Percentiles rank a stretch among this genome's conserved stretches.
phyloP scores from a whole-genome alignment of 1,140 invertebrate genomes.

The Drosophila insularis region DNA sequence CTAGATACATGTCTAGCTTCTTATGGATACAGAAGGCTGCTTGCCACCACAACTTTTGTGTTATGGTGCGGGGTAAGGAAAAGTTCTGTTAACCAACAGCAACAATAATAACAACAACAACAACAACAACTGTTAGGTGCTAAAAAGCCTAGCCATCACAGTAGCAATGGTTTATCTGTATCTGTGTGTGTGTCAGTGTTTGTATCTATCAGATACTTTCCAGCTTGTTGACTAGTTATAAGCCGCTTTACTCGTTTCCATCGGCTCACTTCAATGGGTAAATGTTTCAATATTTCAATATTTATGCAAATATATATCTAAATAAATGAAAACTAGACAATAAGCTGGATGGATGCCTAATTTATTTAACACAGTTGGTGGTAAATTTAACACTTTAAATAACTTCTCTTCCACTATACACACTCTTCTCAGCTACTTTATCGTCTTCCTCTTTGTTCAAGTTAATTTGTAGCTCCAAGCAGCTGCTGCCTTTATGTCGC shows the following conservation, averaged over 20 bases:
- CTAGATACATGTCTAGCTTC: conserved; percentile 54
- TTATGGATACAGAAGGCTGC: conserved; percentile 29
- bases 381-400: conserved; percentile 63
- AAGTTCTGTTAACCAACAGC: conserved; percentile 32
- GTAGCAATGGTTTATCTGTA: conserved; percentile 40
- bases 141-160: conserved; percentile 60
- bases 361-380: conserved; percentile 77
- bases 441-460: conserved; percentile 12
- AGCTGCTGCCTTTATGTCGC: not conserved
- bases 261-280: conserved; percentile 61
- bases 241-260: conserved; percentile 36
- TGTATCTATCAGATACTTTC: conserved; percentile 69
- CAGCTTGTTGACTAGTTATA: conserved; percentile 46
- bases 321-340: conserved; percentile 46
- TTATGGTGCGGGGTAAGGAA: not conserved
- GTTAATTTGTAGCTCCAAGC: conserved; percentile 45
- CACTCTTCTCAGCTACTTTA: not conserved
- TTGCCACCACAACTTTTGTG: no score
- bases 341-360: conserved; percentile 50
- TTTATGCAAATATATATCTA: conserved; percentile 71
- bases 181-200: conserved; percentile 11
- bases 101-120: conserved; percentile 32
- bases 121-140: conserved; percentile 54
- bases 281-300: conserved; percentile 48
- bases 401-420: not conserved